A percentile compares a stretch with the other conserved stretches of the same genome.
Evolutionary conservation across 2,113 vertebrate genomes (phyloP).

Genomic region (Oceanodroma tethys): DNA sequence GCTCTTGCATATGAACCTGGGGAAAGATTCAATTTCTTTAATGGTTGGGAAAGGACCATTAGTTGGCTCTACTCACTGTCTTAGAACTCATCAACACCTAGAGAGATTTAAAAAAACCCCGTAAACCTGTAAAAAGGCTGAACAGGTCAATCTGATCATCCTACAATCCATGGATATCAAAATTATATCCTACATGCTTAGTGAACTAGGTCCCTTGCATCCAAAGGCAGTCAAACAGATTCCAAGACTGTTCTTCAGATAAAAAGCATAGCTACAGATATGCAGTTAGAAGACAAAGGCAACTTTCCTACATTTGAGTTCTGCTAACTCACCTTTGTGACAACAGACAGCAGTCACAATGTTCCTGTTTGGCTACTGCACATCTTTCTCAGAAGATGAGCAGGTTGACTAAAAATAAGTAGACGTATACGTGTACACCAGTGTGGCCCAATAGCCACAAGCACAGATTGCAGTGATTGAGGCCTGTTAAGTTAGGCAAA

Average conservation of each 20-base stretch:
- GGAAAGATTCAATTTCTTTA: background rate
- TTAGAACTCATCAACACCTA: background rate
- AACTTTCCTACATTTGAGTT: background rate
- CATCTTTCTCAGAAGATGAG: background rate
- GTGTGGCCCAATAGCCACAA: background rate
- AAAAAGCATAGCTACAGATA: background rate
- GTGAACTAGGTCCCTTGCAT: background rate
- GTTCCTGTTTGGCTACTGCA: background rate
- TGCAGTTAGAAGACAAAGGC: background rate
- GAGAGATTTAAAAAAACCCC: background rate
- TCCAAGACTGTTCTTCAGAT: background rate
- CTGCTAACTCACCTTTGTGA: background rate
- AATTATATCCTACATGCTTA: background rate
- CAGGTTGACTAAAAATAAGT: background rate
- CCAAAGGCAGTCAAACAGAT: background rate
- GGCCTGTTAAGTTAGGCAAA: background rate
- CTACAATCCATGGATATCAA: background rate
- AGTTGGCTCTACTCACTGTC: background rate
- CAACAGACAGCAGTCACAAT: background rate
- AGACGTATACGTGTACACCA: background rate
- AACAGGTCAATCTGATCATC: background rate
- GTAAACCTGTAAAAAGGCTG: background rate
- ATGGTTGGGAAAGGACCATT: background rate
- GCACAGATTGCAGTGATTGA: background rate
- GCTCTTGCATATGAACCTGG: background rate